Percentiles rank a stretch among this genome's conserved stretches.
Conservation (phyloP, 1,140 invertebrate genomes). For the Drosophila ohnishii region DNA sequence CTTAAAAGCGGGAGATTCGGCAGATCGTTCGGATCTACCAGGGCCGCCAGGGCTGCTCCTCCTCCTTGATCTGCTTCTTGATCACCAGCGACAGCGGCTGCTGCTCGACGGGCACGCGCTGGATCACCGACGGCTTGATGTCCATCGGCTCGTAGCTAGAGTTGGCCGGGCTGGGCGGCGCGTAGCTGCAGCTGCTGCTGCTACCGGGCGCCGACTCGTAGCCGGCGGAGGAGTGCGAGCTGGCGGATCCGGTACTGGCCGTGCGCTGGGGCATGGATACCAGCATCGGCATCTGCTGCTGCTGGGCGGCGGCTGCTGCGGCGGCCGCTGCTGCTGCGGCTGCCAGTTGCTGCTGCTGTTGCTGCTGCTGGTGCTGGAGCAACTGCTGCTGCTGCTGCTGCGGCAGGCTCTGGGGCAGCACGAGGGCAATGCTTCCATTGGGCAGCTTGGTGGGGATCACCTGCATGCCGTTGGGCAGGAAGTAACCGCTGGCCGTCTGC, state of each 20-base stretch:
- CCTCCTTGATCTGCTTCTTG: slow-evolving; percentile 80
- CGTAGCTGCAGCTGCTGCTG: slow-evolving; percentile 74
- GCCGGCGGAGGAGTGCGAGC: slow-evolving; percentile 84
- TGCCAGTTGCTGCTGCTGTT: slow-evolving; percentile 47
- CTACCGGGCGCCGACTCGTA: slow-evolving; percentile 75
- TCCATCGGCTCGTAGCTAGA: slow-evolving; percentile 81
- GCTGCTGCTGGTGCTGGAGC: slow-evolving; percentile 85
- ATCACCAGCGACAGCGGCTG: slow-evolving; percentile 88
- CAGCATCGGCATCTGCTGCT: slow-evolving; percentile 84
- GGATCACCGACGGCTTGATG: slow-evolving; percentile 80
- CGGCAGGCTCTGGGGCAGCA: slow-evolving; percentile 86
- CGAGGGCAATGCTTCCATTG: slow-evolving; percentile 90
- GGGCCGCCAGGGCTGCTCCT: slow-evolving; percentile 87
- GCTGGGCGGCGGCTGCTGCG: slow-evolving; percentile 85
- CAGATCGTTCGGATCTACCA: slow-evolving; percentile 85
- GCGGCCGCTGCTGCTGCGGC: slow-evolving; percentile 78
- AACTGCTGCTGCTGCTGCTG: slow-evolving; percentile 84
- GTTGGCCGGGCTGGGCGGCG: slow-evolving; percentile 79
- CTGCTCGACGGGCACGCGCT: slow-evolving; percentile 84
- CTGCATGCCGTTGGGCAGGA: slow-evolving; percentile 88
- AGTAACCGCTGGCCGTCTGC: slow-evolving; percentile 86
- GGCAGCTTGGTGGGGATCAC: slow-evolving; percentile 91
- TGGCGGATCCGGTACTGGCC: slow-evolving; percentile 87
- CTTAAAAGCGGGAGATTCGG: slow-evolving; percentile 70
- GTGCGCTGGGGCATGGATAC: slow-evolving; percentile 89